A percentile compares a stretch with the other conserved stretches of the same genome.
Evolutionary conservation across 2,888 invertebrate genomes (phyloP).

Genomic region (Caenorhabditis panamensis): DNA sequence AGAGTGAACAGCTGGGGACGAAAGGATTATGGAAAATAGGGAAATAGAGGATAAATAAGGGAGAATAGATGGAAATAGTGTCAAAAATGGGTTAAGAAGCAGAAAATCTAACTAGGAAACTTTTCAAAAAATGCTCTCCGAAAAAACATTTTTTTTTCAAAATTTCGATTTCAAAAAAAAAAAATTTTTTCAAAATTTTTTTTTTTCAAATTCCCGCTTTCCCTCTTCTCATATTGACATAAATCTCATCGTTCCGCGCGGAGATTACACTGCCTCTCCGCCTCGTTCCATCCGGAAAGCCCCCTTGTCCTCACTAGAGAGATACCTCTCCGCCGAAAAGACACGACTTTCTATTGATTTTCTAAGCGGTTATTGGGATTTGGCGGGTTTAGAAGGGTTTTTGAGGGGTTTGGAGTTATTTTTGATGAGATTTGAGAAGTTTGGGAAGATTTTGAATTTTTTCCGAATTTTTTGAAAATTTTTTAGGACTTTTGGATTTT

Average conservation of each 20-base stretch:
- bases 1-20: no score
- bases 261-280: slow-evolving; percentile 48
- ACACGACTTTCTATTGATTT: slow-evolving; percentile 38
- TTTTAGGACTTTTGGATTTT: no score
- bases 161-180: slow-evolving; percentile 10
- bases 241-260: slow-evolving; percentile 55
- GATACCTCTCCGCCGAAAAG: slow-evolving; percentile 24
- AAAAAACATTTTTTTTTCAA: neutral
- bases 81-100: no score
- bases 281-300: slow-evolving; percentile 20
- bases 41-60: slow-evolving; percentile 38
- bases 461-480: no score
- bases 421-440: no score
- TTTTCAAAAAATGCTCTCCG: neutral
- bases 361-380: neutral
- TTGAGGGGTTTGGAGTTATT: no score
- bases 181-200: slow-evolving; percentile 2
- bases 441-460: no score
- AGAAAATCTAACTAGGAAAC: neutral
- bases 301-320: no score
- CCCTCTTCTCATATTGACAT: slow-evolving; percentile 50
- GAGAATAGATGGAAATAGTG: slow-evolving; percentile 14
- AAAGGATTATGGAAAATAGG: no score
- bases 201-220: slow-evolving; percentile 14
- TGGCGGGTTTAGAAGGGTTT: no score